Percentiles rank a stretch among this genome's conserved stretches.
Conservation (phyloP, 2,888 invertebrate species). For the Pachymerium ferrugineum region DNA sequence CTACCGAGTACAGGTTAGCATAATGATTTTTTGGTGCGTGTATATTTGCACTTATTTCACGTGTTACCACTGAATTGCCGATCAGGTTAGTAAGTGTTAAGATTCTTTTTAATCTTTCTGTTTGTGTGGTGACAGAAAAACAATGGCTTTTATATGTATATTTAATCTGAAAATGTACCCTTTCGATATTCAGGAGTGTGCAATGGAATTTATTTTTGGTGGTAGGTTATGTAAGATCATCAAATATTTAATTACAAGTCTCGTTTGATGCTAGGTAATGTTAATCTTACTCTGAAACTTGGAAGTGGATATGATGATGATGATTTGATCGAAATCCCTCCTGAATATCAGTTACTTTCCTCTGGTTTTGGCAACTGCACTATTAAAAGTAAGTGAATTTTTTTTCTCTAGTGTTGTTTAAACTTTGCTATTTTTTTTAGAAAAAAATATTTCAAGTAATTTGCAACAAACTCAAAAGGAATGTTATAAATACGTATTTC, state of each 20-base stretch:
- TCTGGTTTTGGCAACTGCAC: not conserved
- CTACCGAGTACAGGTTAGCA: not conserved
- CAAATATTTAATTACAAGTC: not conserved
- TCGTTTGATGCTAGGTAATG: no score
- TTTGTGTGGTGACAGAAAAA: slow-evolving; percentile 11
- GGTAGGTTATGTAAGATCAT: not conserved
- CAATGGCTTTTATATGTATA: not conserved
- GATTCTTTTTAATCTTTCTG: not conserved
- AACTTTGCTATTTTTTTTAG: no score
- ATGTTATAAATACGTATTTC: not conserved
- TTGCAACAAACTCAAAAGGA: not conserved
- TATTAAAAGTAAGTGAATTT: not conserved
- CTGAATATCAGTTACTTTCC: not conserved
- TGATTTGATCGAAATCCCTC: not conserved
- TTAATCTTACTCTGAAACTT: not conserved
- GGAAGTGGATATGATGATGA: not conserved
- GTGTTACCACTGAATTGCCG: no score
- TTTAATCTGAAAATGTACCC: not conserved
- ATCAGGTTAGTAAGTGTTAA: no score
- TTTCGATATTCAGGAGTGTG: not conserved
- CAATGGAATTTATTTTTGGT: not conserved
- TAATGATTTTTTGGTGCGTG: no score
- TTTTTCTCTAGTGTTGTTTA: not conserved
- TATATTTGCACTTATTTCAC: no score
- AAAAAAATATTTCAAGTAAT: not conserved